phyloP scores from a whole-genome alignment of 1,140 invertebrate species.

The Drosophila suzukii region DNA sequence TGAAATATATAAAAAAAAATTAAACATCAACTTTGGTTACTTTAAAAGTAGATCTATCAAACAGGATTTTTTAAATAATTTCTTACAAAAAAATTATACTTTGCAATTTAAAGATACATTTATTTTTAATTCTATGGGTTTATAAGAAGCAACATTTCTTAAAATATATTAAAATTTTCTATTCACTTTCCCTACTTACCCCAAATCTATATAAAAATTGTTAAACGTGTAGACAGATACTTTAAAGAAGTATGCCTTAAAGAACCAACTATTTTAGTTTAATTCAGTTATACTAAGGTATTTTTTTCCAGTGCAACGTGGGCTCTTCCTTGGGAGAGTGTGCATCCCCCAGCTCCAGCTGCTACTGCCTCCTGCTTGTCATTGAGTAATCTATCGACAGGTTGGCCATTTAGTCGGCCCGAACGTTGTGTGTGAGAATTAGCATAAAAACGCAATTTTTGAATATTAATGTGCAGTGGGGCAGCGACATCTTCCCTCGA shows the following conservation, averaged over 20 bases:
- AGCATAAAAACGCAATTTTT: slow-evolving; percentile 84
- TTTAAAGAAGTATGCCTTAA: no score
- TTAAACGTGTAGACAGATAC: no score
- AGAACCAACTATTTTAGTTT: neutral
- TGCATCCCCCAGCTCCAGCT: slow-evolving; percentile 23
- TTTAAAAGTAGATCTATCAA: no score
- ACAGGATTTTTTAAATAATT: no score
- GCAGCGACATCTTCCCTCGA: slow-evolving; percentile 56
- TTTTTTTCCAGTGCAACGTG: slow-evolving; percentile 2
- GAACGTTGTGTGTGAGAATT: slow-evolving; percentile 67
- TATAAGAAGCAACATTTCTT: no score
- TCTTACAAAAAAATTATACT: no score
- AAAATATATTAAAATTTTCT: no score
- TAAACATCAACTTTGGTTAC: no score
- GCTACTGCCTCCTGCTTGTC: slow-evolving; percentile 60
- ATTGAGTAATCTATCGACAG: slow-evolving; percentile 84
- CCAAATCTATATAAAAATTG: no score
- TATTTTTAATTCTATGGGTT: neutral
- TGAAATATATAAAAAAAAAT: no score
- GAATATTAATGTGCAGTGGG: slow-evolving; percentile 79
- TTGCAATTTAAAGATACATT: neutral
- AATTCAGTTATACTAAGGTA: no score
- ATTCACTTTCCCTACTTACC: no score
- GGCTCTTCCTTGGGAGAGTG: slow-evolving; percentile 21
- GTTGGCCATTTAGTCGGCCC: slow-evolving; percentile 59